These are phyloP conservation scores for Dinocampus coccinellae DNA, from an alignment of 2,888 invertebrate genomes.

Conservation along the genomic window DNA sequence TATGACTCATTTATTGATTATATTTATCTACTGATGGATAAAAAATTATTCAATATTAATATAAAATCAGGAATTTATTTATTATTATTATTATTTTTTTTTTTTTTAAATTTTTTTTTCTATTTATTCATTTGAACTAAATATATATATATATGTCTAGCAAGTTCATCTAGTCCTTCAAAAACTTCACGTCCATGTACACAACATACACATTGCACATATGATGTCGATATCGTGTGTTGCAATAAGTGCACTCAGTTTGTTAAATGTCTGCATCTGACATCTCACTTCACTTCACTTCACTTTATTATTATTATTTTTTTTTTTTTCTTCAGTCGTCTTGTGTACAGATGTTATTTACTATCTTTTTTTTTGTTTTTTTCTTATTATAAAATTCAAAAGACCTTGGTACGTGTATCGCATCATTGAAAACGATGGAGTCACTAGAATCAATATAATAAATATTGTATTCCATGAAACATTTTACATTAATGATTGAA, in stretches of 20 bases:
- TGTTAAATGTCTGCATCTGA: background rate
- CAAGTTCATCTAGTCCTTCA: slow-evolving; percentile 32
- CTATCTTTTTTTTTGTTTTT: background rate
- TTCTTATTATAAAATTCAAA: background rate
- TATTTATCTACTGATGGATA: too few species aligned
- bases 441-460: background rate
- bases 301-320: background rate
- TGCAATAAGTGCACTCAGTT: slow-evolving; percentile 38
- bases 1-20: too few species aligned
- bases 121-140: too few species aligned
- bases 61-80: too few species aligned
- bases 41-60: too few species aligned
- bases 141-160: too few species aligned
- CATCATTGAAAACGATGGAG: background rate
- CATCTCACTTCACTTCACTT: background rate
- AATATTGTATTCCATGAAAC: too few species aligned
- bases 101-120: too few species aligned
- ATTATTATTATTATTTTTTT: too few species aligned
- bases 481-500: too few species aligned
- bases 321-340: background rate
- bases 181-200: slow-evolving; percentile 41
- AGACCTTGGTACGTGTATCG: background rate
- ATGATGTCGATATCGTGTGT: slow-evolving; percentile 22
- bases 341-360: background rate
- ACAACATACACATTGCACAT: slow-evolving; percentile 32